Evolutionary conservation across 2,888 invertebrate species (phyloP), one percentile per base, ranked within the genome.

Genomic region (Nomada flava): DNA sequence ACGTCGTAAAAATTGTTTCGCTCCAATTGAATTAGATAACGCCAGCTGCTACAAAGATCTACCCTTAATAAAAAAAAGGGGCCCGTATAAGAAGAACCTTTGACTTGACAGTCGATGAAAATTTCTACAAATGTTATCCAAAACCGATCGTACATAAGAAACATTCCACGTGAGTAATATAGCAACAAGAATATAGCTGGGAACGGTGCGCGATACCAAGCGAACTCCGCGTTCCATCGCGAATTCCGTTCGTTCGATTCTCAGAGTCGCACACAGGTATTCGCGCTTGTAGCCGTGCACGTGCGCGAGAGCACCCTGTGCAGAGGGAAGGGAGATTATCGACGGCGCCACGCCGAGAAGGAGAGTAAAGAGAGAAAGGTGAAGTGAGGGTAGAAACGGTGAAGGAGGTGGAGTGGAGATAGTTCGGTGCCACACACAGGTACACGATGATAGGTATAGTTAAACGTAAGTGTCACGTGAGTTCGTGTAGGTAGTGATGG

Each of bases 231-330:
- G 84, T 81, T 88, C 84, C 86, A 77, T 83, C 86, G 82, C 79
- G 79, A 86, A 87, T 87, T 88, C 87, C 88, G 64, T 80, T 81
- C 76, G 76, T 76, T 76, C 77, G 76, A 68, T 82, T 76, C 84
- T 60, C 84, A 75, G 68, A 59, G 75, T 11, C 75, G 60, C 76
- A 72, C 70, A 73, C 69, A 79, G 65, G 76, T 77, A 77, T 67
- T 72, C 79, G 73, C 74, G 70, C 72, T 67, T 84, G 72, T 76
- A 57, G 74, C 73, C 62, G 68, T 83, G 77, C 84, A 84, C 81
- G 77, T 74, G 85, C 74, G 82, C 86, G 67, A 42, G 71, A 72
- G 86, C 75, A 68, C 64, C 55, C 57, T 47, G 57, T 20, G 23
- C 13, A 20, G 59, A 52, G 55, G 67, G 74, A 80, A 52, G 71